These are phyloP conservation scores for Sebastes aleutianus DNA, from an alignment of 2,797 vertebrate species.

Conservation along the genomic window DNA sequence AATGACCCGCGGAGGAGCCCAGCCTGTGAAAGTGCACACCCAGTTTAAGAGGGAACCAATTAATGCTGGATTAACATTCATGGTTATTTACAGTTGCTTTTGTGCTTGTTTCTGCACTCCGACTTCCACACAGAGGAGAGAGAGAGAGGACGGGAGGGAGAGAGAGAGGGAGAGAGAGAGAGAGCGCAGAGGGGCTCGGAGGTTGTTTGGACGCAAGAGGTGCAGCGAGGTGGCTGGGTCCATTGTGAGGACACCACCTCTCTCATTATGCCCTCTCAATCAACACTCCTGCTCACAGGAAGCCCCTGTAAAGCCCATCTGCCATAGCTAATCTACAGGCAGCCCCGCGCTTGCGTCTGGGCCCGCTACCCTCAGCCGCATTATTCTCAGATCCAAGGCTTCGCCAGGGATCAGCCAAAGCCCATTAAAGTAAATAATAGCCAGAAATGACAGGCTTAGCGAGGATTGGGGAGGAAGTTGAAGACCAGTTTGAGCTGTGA, in stretches of 20 bases:
- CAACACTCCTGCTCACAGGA: slow-evolving; percentile 99
- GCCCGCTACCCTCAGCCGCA: slow-evolving; percentile 96
- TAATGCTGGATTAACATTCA: slow-evolving; percentile 99
- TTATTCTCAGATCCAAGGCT: slow-evolving; percentile 99
- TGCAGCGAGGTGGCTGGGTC: slow-evolving; percentile 97
- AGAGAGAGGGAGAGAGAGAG: slow-evolving; percentile 27
- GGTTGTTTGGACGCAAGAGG: slow-evolving; percentile 98
- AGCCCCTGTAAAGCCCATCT: slow-evolving; percentile 99
- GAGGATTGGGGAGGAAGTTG: slow-evolving; percentile 99
- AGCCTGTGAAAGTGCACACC: slow-evolving; percentile 86
- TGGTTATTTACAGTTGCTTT: slow-evolving; percentile 99
- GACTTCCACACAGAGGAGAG: slow-evolving; percentile 85
- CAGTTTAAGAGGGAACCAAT: slow-evolving; percentile 97
- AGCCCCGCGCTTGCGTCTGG: slow-evolving; percentile 94
- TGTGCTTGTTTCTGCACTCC: slow-evolving; percentile 97
- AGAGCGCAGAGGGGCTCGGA: slow-evolving; percentile 82
- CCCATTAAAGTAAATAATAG: slow-evolving; percentile 99
- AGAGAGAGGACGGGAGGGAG: slow-evolving; percentile 19
- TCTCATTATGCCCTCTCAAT: slow-evolving; percentile 99
- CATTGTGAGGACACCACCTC: slow-evolving; percentile 99
- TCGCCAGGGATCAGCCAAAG: slow-evolving; percentile 99
- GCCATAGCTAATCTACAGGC: slow-evolving; percentile 99
- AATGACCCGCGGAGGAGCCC: slow-evolving; percentile 70
- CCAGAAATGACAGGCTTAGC: slow-evolving; percentile 99
- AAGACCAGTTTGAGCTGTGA: slow-evolving; percentile 98